These are phyloP conservation scores for Tenthredo scrophulariae DNA, from an alignment of 2,888 invertebrate genomes.

Conservation along the genomic window DNA sequence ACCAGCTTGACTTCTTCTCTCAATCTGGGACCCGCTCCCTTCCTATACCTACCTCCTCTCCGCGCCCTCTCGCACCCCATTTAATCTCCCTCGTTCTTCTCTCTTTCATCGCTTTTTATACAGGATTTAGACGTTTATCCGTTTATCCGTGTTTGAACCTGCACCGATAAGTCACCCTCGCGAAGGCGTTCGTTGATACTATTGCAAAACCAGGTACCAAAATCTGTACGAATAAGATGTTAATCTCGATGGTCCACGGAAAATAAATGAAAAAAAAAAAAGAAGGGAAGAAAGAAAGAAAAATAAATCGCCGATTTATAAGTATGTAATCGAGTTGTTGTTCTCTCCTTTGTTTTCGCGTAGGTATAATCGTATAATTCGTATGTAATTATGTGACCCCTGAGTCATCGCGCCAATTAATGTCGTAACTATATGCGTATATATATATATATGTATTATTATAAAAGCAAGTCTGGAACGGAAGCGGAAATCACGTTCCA, in stretches of 20 bases:
- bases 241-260: background rate
- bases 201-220: background rate
- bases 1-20: constrained; percentile 58
- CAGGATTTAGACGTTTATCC: constrained; percentile 45
- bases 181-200: too few species aligned
- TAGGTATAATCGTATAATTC: background rate
- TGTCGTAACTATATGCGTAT: background rate
- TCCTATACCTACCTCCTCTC: constrained; percentile 32
- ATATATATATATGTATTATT: background rate
- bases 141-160: constrained; percentile 2
- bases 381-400: background rate
- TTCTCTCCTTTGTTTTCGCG: background rate
- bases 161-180: background rate
- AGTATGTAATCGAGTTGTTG: background rate
- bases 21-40: constrained; percentile 51
- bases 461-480: constrained; percentile 29
- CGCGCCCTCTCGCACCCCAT: constrained; percentile 29
- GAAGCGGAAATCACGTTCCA: constrained; percentile 50
- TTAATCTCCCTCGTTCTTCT: constrained; percentile 50
- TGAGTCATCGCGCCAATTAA: constrained; percentile 10
- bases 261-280: background rate
- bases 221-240: background rate
- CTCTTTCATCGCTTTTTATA: constrained; percentile 6
- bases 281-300: background rate
- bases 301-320: background rate